Base-by-base conservation (phyloP, 2,797 vertebrate genomes). In the Xenops minutus region DNA sequence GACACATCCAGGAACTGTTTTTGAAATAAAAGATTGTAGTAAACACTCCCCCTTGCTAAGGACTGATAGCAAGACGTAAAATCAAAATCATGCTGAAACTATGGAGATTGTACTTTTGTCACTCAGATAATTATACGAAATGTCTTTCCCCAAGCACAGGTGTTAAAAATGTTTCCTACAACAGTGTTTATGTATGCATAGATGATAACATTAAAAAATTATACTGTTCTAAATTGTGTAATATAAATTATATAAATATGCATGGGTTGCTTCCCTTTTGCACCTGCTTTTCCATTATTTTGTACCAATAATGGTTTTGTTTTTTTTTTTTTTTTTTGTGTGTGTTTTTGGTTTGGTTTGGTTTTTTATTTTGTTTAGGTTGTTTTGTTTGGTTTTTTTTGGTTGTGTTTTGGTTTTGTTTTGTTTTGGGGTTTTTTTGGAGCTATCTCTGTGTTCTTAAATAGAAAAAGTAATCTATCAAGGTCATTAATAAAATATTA, bases 241-340 rank as follows among this genome's bases (percentile, higher is more conserved):
- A n/a, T n/a, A n/a, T n/a, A n/a, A n/a, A n/a, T n/a, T n/a, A n/a
- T n/a, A n/a, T n/a, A n/a, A 58, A 72, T n/a, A 46, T 14, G 7
- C 3, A 34, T 16, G 0, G 0, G 19, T 84, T 71, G 34, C 11
- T 43, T 63, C 9, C 41, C 5, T 37, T 83, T 67, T 58, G 21
- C 26, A 41, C 4, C 5, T 54, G 5, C 0, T 62, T 88, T 88
- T 41, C 10, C 36, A 37, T 8, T 72, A 11, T n/a, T 91, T 81
- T 61, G 1, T 27, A 69, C 21, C 2, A 80, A 69, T 6, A 63
- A 37, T 18, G 1, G 34, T 44, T 44, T 11, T 10, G 10, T 21
- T 78, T 37, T 62, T 37, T 44, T 44, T 11, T 10, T 9, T 21
- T 78, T 37, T 62, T 9, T 36, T 3, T 43, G 29, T 63, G 22